These are phyloP conservation scores for Eumerus sabulonum DNA, from an alignment of 2,888 invertebrate species.

Conservation along the genomic window DNA sequence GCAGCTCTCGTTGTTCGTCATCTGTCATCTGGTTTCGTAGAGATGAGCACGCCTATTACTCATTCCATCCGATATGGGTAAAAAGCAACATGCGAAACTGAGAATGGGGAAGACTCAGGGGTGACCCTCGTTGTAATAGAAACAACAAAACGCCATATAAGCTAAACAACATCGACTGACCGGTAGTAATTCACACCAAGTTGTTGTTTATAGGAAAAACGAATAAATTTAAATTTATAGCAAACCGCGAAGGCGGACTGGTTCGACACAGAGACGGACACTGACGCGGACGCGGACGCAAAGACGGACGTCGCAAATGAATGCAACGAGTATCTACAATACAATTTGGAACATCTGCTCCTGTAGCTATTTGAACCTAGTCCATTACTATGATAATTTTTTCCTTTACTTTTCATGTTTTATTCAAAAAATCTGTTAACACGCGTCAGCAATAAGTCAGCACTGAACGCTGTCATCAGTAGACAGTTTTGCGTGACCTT, in stretches of 20 bases:
- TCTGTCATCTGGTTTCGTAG: background rate
- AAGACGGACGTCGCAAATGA: too few relatives aligned
- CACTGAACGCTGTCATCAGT: conserved; percentile 1
- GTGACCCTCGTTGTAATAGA: conserved; percentile 16
- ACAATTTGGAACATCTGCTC: conserved; percentile 53
- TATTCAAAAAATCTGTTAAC: background rate
- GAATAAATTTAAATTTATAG: conserved; percentile 54
- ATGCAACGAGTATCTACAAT: conserved; percentile 1
- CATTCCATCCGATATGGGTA: conserved; percentile 25
- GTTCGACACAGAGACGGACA: conserved; percentile 6
- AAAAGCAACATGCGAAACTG: conserved; percentile 2
- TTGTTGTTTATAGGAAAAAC: background rate
- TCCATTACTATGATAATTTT: conserved; percentile 28
- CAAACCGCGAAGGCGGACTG: conserved; percentile 32
- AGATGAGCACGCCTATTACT: conserved; percentile 24
- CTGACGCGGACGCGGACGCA: background rate
- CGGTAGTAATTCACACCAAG: conserved; percentile 58
- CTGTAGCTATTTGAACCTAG: conserved; percentile 43
- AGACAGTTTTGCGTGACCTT: conserved; percentile 23
- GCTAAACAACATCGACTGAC: conserved; percentile 5
- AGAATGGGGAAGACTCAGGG: conserved; percentile 8
- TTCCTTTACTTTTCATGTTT: conserved; percentile 16
- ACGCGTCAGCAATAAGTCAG: conserved; percentile 13
- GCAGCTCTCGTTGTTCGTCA: too few relatives aligned
- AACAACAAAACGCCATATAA: background rate